Evolutionary conservation across 2,888 invertebrate genomes (phyloP), one percentile per base, ranked within the genome.

Genomic region (Erebia palarica): DNA sequence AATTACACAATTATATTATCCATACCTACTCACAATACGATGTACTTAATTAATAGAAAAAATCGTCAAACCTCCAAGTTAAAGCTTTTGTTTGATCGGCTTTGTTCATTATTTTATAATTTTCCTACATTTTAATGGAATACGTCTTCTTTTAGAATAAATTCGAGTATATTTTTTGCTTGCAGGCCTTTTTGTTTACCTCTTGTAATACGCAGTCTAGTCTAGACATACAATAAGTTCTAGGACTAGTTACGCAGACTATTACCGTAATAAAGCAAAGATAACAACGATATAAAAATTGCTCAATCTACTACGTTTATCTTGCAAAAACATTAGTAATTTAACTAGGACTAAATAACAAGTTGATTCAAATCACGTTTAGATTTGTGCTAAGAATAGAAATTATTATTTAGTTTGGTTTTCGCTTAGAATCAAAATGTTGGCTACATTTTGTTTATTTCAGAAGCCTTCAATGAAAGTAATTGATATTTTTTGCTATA

Each of bases 261-360:
- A 13, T 63, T 14, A 49, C 21, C 14, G 18, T 49, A 47, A 49
- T 63, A 49, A 18, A 11, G 44, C 61, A 13, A 5, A 9, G 21
- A 63, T 21, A 63, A 63, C 21, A 63, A 63, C 47, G 47, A 13
- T 47, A 21, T 63, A 63, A 63, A 63, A 63, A 63, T 21, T 0
- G n/a, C 9, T 4, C 18, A 21, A 47, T 47, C 49, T 47, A 11
- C 27, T 47, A 63, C 14, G 13, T 61, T 59, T 59, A 59, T 42
- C 36, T 7, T n/a, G 42, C 44, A 61, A 44, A 47, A 61, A 47
- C 44, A 18, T 61, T 49, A 21, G 49, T 18, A 61, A 18, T 47
- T 47, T 47, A 61, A 18, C 16, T 60, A 42, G 3, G 60, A 60
- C 44, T 61, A 44, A 44, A 44, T 60, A 44, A 60, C 42, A 36